These are phyloP conservation scores for Perithous albicinctus DNA, from an alignment of 2,888 invertebrate species.

Conservation along the genomic window DNA sequence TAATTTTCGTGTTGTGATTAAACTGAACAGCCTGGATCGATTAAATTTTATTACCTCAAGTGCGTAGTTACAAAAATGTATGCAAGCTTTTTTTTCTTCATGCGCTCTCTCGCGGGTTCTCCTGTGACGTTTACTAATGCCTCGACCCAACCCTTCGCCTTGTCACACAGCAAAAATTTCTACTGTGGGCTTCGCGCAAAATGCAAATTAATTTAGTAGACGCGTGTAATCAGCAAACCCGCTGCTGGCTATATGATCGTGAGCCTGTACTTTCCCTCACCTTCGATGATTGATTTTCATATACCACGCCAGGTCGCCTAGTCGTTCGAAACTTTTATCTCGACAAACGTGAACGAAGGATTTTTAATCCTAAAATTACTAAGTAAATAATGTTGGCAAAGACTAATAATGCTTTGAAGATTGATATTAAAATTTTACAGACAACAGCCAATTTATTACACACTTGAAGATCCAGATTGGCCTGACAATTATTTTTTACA, in stretches of 20 bases:
- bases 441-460: neutral
- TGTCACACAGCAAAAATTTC: conserved; percentile 30
- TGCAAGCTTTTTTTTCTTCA: conserved; percentile 65
- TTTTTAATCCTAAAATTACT: conserved; percentile 1
- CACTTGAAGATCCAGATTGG: too few species aligned
- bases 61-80: conserved; percentile 66
- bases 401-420: neutral
- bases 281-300: conserved; percentile 69
- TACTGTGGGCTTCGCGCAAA: conserved; percentile 49
- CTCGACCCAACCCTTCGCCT: conserved; percentile 58
- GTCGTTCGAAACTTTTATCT: conserved; percentile 46
- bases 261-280: conserved; percentile 49
- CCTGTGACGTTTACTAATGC: conserved; percentile 69
- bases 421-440: neutral
- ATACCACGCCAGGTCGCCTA: conserved; percentile 63
- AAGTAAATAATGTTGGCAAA: neutral
- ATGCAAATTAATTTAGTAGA: conserved; percentile 71
- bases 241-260: neutral
- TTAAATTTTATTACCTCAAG: conserved; percentile 29
- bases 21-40: conserved; percentile 43
- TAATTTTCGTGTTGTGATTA: neutral
- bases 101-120: conserved; percentile 52
- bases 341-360: neutral
- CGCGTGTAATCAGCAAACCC: conserved; percentile 39
- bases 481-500: too few species aligned